Evolutionary conservation across 2,113 vertebrate species (phyloP).

Genomic region (Sapajus apella): DNA sequence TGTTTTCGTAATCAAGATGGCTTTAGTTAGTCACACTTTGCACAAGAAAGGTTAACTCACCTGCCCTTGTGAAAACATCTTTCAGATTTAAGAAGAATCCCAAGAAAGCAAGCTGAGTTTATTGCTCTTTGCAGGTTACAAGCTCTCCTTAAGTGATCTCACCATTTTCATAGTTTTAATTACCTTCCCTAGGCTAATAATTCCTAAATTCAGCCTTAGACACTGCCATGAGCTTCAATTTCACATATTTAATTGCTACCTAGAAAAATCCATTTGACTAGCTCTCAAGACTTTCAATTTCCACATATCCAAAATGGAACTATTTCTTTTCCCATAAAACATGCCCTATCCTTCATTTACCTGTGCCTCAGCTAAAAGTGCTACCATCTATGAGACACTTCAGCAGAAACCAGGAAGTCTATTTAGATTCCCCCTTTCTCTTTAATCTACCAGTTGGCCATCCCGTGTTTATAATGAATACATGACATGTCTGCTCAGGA

Average conservation of each 20-base stretch:
- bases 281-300: not conserved
- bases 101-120: not conserved
- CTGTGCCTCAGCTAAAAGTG: not conserved
- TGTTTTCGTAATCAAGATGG: not conserved
- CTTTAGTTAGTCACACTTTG: not conserved
- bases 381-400: not conserved
- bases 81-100: not conserved
- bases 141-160: not conserved
- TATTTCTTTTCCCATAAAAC: not conserved
- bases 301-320: not conserved
- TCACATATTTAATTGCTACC: not conserved
- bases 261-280: not conserved
- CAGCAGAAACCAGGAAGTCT: not conserved
- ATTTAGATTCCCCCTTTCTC: not conserved
- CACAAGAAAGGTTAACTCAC: not conserved
- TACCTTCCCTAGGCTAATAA: not conserved
- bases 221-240: not conserved
- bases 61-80: not conserved
- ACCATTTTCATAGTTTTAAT: not conserved
- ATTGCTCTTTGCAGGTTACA: not conserved
- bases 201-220: not conserved
- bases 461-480: not conserved
- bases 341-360: not conserved
- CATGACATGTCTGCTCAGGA: not conserved
- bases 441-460: not conserved